Conservation (phyloP, 1,140 invertebrate species). For the Zaprionus nigranus region DNA sequence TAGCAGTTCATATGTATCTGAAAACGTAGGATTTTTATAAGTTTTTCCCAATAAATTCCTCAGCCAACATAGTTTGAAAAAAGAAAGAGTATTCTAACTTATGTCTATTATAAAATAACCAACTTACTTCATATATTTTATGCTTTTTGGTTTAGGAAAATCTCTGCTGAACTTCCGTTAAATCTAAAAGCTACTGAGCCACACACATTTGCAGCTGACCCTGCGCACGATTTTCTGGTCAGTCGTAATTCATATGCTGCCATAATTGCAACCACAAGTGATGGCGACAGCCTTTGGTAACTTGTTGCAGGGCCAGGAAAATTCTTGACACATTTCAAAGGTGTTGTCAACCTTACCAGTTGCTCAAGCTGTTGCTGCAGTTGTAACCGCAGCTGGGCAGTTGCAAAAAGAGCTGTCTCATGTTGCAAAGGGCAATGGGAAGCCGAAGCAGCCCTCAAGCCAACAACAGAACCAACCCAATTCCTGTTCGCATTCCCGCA, state of each 20-base stretch:
- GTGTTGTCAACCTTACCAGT: slow-evolving; percentile 4
- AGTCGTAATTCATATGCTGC: slow-evolving; percentile 12
- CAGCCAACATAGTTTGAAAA: background rate
- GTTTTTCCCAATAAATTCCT: background rate
- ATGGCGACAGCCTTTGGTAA: background rate
- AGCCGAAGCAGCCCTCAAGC: background rate
- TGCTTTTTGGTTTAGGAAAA: background rate
- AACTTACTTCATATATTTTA: background rate
- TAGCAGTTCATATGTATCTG: too few species aligned
- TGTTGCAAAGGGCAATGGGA: background rate
- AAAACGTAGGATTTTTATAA: background rate
- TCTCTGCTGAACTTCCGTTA: background rate
- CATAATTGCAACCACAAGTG: background rate
- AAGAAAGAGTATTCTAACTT: background rate
- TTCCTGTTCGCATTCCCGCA: background rate
- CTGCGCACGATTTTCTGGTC: slow-evolving; percentile 26
- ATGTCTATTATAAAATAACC: background rate
- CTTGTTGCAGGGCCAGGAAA: slow-evolving; percentile 39
- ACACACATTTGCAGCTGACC: background rate
- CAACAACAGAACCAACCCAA: background rate
- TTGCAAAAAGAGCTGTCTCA: slow-evolving; percentile 19
- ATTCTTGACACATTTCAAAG: slow-evolving; percentile 35
- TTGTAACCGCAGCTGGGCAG: slow-evolving; percentile 28
- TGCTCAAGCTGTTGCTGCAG: background rate
- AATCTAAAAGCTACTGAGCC: background rate